Conservation (phyloP, 2,888 invertebrate species). For the Nineta flava region DNA sequence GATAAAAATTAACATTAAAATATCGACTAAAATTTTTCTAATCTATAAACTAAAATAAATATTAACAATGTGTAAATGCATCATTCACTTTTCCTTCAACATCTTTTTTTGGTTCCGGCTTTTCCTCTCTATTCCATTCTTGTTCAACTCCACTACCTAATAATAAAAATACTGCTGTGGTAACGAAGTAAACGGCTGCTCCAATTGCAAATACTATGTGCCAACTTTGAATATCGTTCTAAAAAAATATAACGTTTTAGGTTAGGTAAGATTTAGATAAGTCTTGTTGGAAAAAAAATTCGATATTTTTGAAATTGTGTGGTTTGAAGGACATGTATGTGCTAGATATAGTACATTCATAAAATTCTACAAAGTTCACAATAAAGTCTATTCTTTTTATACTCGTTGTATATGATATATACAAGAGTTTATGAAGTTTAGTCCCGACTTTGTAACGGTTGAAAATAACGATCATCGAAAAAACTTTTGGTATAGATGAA, state of each 20-base stretch:
- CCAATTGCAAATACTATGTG: conserved; percentile 57
- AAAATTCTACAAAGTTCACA: too few relatives aligned
- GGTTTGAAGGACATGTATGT: too few relatives aligned
- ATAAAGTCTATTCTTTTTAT: too few relatives aligned
- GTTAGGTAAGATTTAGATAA: too few relatives aligned
- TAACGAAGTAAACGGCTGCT: conserved; percentile 47
- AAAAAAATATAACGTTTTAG: conserved; percentile 20
- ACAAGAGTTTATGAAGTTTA: too few relatives aligned
- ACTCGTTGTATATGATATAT: too few relatives aligned
- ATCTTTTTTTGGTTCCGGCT: conserved; percentile 1
- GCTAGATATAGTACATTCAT: too few relatives aligned
- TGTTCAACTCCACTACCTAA: conserved; percentile 58
- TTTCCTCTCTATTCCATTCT: conserved; percentile 40
- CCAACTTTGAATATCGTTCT: conserved; percentile 68
- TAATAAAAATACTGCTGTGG: conserved; percentile 50
- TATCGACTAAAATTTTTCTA: background rate
- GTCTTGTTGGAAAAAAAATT: too few relatives aligned
- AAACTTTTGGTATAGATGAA: too few relatives aligned
- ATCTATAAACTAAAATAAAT: background rate
- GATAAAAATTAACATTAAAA: background rate
- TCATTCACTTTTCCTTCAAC: conserved; percentile 9
- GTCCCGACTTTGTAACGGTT: too few relatives aligned
- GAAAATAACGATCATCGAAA: too few relatives aligned
- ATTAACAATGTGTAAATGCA: background rate
- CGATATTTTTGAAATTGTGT: too few relatives aligned